Evolutionary conservation across 1,140 invertebrate genomes (phyloP), one percentile per base, ranked within the genome.

Genomic region (Branchinecta lynchi): DNA sequence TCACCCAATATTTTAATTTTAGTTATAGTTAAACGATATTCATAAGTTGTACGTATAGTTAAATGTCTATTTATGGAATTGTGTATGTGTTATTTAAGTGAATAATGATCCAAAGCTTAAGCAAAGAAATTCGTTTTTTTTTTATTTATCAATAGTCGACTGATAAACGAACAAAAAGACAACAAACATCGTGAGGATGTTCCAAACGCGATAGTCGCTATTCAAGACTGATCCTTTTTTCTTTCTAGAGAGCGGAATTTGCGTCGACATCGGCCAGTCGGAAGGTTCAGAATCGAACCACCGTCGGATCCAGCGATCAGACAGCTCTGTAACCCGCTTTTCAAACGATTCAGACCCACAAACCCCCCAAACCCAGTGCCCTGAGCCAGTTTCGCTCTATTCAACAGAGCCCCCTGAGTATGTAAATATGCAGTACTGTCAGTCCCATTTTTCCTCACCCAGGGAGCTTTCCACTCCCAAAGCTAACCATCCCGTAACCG

Each of bases 201-300:
- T 3, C 32, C 32, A 32, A 32, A 32, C n/a, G 32, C 5, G 32
- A 32, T 32, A 5, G 32, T 32, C 32, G 32, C 32, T 32, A 32
- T 32, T 32, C 32, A 32, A 32, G 32, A 32, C 32, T 32, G 5
- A 15, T 60, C 6, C 17, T 60, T 60, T 20, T 60, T 60, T n/a
- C n/a, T 60, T 60, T 60, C 17, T 20, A 60, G 51, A 60, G 6
- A 60, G 51, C 51, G 51, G 51, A 60, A 60, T 60, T 15, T 60
- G 51, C 17, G 17, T 60, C 51, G 51, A 60, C 51, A 60, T 60
- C 51, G 51, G 51, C 12, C 51, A 60, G 51, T 60, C 51, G 12
- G 51, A 60, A 20, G 51, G 17, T 60, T 60, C 51, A 20, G 12
- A 12, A 60, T 15, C 12, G 12, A 2, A 60, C 17, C 51, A 60